Evolutionary conservation across 92 coral and sea anemone genomes (phyloP), one percentile per base, ranked within the genome.

Genomic region (Bergia sp.): DNA sequence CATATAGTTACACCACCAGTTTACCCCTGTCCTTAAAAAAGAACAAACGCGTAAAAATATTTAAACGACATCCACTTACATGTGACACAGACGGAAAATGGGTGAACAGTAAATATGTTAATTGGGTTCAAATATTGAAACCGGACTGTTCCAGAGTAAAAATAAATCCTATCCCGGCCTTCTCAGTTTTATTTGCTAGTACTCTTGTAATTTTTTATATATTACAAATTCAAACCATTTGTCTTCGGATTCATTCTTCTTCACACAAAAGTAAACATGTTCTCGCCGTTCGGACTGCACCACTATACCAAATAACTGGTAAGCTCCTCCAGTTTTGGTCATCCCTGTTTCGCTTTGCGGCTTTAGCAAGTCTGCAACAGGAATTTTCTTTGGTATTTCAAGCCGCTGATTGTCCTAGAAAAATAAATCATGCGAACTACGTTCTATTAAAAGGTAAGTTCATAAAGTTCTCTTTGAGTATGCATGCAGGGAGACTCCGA

Each of bases 181-280:
- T 29, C 5, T 39, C 76, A 42, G 76, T 72, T 36, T 72, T 72
- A 37, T 72, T 29, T 72, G 29, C 10, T 72, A 72, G 29, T 72
- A 72, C 37, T 1, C 7, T 41, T 72, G 76, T 6, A 3, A 72
- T 8, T 42, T 72, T 8, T 72, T 72, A 72, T 67, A 72, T 42
- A 2, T 72, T 72, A 37, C 15, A 73, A 37, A 73, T 37, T 42
- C 65, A 78, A 16, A 78, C 65, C 82, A 78, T 78, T 18, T 78
- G 36, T 50, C 61, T 7, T 78, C 23, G 38, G 57, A 45, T 50
- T 78, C 65, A 21, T 50, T 9, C 45, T 78, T 61, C 82, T 78
- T 78, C 8, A 78, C 82, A 42, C 82, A 78, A 29, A 61, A 78
- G 61, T 78, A 78, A 45, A 78, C 65, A 61, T 78, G 82, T 50